A percentile compares a stretch with the other conserved stretches of the same genome.
These are phyloP conservation scores for Apis laboriosa DNA, from an alignment of 1,140 invertebrate species.

Conservation along the genomic window DNA sequence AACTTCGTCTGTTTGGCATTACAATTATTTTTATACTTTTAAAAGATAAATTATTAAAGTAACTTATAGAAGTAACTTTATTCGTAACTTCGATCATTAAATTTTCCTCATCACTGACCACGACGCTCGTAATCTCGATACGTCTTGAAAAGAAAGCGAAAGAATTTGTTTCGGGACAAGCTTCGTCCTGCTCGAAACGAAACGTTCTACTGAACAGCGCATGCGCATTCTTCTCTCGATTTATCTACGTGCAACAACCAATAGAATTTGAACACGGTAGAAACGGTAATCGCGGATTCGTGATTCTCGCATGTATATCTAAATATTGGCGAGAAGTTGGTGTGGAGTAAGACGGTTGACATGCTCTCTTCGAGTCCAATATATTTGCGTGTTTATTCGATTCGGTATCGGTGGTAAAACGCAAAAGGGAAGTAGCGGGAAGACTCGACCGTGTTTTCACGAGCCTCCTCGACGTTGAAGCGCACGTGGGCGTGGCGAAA, in stretches of 20 bases:
- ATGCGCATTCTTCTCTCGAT: too few relatives aligned
- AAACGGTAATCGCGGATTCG: conserved; percentile 7
- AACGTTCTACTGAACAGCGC: not conserved
- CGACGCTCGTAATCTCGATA: too few relatives aligned
- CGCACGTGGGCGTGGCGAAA: conserved; percentile 35
- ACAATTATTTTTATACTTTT: too few relatives aligned
- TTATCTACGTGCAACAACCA: not conserved
- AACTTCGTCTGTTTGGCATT: too few relatives aligned
- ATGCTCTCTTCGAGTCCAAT: not conserved
- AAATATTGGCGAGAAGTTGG: not conserved
- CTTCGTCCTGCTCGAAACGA: too few relatives aligned
- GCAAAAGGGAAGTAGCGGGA: conserved; percentile 6
- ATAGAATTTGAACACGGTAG: not conserved
- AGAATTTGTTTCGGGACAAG: too few relatives aligned
- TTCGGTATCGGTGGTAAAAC: not conserved
- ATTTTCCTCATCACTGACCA: too few relatives aligned
- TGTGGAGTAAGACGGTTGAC: not conserved
- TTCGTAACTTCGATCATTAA: too few relatives aligned
- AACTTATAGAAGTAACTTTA: too few relatives aligned
- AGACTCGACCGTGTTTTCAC: conserved; percentile 26
- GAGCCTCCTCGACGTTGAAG: conserved; percentile 3
- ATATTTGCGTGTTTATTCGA: conserved; percentile 29
- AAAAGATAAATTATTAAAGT: too few relatives aligned
- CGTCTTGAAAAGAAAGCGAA: too few relatives aligned
- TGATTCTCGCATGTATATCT: not conserved